Evolutionary conservation across 2,797 vertebrate species (phyloP).

Genomic region (Anguilla marmorata): DNA sequence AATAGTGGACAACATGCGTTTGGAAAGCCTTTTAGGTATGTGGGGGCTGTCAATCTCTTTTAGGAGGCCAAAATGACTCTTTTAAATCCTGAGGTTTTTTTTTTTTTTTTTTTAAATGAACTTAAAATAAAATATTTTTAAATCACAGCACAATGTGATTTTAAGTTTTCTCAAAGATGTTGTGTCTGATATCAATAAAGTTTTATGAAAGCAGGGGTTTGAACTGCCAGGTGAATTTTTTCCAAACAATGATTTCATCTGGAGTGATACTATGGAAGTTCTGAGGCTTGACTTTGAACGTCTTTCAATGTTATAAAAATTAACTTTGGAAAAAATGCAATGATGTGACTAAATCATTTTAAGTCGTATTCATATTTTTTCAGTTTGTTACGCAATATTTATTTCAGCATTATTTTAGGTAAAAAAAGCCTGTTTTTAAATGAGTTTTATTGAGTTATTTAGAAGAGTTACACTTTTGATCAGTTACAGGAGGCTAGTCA

Average conservation of each 20-base stretch:
- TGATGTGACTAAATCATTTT: not conserved
- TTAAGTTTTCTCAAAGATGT: not conserved
- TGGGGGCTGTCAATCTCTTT: not conserved
- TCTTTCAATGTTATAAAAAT: not conserved
- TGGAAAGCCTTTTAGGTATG: not conserved
- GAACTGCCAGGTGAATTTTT: not conserved
- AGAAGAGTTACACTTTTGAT: conserved; percentile 5
- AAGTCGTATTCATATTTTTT: not conserved
- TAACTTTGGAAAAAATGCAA: not conserved
- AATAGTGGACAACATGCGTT: not conserved
- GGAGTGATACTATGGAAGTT: not conserved
- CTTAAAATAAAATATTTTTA: not conserved
- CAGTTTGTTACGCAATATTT: not conserved
- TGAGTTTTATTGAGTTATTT: conserved; percentile 15
- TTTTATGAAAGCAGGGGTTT: conserved; percentile 11
- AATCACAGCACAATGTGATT: not conserved
- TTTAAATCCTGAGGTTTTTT: not conserved
- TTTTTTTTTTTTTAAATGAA: not conserved
- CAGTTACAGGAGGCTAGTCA: conserved; percentile 46
- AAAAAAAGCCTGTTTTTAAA: not conserved
- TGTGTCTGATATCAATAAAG: not conserved
- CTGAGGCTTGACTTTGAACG: not conserved
- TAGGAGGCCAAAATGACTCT: not conserved
- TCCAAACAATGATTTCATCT: not conserved
- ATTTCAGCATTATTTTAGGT: not conserved